These are phyloP conservation scores for Acrossocheilus fasciatus DNA, from an alignment of 2,797 vertebrate genomes.

Conservation along the genomic window DNA sequence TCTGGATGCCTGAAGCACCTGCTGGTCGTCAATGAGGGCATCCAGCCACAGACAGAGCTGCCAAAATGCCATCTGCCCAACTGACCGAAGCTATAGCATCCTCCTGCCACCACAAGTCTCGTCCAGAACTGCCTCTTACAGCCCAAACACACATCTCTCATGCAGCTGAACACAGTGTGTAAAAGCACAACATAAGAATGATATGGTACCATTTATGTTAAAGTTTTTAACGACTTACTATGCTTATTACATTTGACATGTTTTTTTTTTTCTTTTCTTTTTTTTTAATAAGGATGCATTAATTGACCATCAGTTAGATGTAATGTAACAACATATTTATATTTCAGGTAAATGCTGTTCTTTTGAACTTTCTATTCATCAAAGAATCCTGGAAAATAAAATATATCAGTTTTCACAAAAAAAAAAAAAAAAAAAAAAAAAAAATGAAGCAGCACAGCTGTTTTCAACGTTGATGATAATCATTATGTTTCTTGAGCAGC, in stretches of 20 bases:
- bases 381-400: not conserved
- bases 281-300: not conserved
- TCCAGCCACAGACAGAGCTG: conserved; percentile 27
- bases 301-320: not conserved
- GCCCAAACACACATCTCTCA: conserved; percentile 16
- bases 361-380: not conserved
- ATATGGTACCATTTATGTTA: not conserved
- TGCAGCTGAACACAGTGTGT: not conserved
- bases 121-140: not conserved
- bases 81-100: conserved; percentile 31
- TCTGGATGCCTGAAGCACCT: conserved; percentile 31
- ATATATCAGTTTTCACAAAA: not conserved
- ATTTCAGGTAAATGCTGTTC: not conserved
- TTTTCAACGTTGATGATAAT: not conserved
- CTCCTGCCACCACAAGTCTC: conserved; percentile 15
- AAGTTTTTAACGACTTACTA: not conserved
- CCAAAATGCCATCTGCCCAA: conserved; percentile 35
- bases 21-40: conserved; percentile 41
- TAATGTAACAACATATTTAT: no score
- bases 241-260: not conserved
- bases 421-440: not conserved
- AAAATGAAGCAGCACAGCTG: not conserved
- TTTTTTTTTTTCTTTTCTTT: not conserved
- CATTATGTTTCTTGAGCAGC: not conserved
- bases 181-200: not conserved